Percentiles rank a stretch among this genome's conserved stretches.
Conservation (phyloP, 1,140 invertebrate species). For the Probaryconus sp. region DNA sequence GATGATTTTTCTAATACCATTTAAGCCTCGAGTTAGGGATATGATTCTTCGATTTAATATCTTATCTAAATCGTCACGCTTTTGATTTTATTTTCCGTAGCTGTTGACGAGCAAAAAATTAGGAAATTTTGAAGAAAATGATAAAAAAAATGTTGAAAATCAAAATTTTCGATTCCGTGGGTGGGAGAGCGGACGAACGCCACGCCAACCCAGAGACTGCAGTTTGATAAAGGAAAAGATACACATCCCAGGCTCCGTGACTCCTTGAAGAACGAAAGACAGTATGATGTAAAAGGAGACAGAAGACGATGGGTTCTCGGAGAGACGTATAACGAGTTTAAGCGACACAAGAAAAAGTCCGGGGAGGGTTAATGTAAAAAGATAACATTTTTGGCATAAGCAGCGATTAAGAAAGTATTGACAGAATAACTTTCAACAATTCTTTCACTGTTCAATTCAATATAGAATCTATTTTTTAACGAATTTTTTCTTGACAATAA, state of each 20-base stretch:
- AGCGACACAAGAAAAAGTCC: constrained; percentile 6
- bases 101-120: no score
- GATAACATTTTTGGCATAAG: constrained; percentile 8
- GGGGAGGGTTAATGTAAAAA: constrained; percentile 15
- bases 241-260: constrained; percentile 55
- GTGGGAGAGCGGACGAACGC: constrained; percentile 68
- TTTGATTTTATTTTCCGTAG: background rate
- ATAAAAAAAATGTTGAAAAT: no score
- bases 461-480: background rate
- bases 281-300: constrained; percentile 19
- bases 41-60: no score
- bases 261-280: constrained; percentile 37
- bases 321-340: constrained; percentile 37
- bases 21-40: no score
- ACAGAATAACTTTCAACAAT: background rate
- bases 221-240: constrained; percentile 75
- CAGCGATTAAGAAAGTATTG: constrained; percentile 21
- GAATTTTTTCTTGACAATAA: no score
- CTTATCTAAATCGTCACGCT: no score
- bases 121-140: no score
- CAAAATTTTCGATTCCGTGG: constrained; percentile 73
- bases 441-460: no score
- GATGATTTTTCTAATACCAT: no score
- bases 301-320: constrained; percentile 29
- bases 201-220: constrained; percentile 68